Percentiles rank a stretch among this genome's conserved stretches.
phyloP scores from a whole-genome alignment of 2,888 invertebrate species.

The Schizaphis graminum region DNA sequence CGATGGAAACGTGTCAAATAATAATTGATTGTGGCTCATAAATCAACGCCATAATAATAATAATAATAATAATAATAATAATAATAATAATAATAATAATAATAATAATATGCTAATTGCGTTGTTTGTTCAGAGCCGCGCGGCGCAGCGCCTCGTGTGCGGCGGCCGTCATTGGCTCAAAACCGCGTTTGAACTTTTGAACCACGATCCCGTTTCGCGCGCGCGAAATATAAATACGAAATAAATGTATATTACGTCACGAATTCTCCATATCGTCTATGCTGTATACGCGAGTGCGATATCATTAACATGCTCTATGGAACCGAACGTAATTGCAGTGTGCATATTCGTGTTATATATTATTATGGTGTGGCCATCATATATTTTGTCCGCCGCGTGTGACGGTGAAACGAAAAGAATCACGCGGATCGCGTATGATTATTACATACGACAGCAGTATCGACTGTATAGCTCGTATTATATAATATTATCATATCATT shows the following conservation, averaged over 20 bases:
- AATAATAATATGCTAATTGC: constrained; percentile 50
- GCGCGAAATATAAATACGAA: background rate
- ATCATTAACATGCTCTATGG: background rate
- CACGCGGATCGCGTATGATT: background rate
- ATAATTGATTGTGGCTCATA: constrained; percentile 54
- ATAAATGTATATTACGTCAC: background rate
- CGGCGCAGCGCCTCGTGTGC: background rate
- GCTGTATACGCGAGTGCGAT: background rate
- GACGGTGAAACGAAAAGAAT: background rate
- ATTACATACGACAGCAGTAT: background rate
- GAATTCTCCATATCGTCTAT: background rate
- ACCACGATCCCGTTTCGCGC: background rate
- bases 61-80: too few species aligned
- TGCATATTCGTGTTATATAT: too few species aligned
- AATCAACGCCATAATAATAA: constrained; percentile 42
- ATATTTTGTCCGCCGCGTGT: background rate
- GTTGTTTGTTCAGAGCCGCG: constrained; percentile 51
- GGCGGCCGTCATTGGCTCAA: background rate
- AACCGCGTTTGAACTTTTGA: constrained; percentile 37
- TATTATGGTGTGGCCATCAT: background rate
- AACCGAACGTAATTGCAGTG: background rate
- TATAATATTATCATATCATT: too few species aligned
- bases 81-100: constrained; percentile 19
- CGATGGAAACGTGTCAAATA: constrained; percentile 54
- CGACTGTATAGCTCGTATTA: background rate